Evolutionary conservation across 1,140 invertebrate species (phyloP), one percentile per base, ranked within the genome.

Genomic region (Drosophila serrata): DNA sequence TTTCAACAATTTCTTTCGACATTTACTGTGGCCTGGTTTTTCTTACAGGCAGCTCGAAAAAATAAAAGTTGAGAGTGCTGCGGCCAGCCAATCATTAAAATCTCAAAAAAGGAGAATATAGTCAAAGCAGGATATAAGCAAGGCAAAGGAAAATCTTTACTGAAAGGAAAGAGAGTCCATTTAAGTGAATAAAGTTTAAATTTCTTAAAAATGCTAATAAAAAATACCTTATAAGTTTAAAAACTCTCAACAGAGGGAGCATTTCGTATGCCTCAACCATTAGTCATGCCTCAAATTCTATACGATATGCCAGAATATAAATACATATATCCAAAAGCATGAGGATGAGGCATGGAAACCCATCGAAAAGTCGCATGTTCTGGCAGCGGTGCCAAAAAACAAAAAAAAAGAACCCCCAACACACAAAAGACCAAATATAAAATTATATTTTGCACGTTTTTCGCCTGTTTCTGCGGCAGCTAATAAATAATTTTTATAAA

Each of bases 391-490:
- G 82, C 82, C 79, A 87, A 85, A 65, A 64, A 29, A 12, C 4
- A 58, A 6, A 48, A 15, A 15, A 0, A 42, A 5, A 6, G 15
- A 22, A 4, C 2, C 24, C 24, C 24, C 33, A 33, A 27, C 43
- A 35, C 12, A 19, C 22, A 19, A 37, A 35, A 29, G 53, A 67
- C 19, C 48, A 22, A 27, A 48, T 3, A 39, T 35, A 56, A 56
- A 59, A 75, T 65, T 62, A 56, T 75, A 69, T 75, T 87, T 79
- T 76, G 75, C 82, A 85, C 82, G 78, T 85, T 85, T 85, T 81
- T 78, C 42, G 45, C 17, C 51, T 27, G 19, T 61, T 81, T 51
- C 31, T 55, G 39, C 29, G 57, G 29, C 33, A 35, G 42, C 43
- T 15, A 63, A 75, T 75, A 75, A 75, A 75, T 75, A 56, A 73